Base-by-base conservation (phyloP, 2,797 vertebrate genomes). In the Lycodopsis pacificus region DNA sequence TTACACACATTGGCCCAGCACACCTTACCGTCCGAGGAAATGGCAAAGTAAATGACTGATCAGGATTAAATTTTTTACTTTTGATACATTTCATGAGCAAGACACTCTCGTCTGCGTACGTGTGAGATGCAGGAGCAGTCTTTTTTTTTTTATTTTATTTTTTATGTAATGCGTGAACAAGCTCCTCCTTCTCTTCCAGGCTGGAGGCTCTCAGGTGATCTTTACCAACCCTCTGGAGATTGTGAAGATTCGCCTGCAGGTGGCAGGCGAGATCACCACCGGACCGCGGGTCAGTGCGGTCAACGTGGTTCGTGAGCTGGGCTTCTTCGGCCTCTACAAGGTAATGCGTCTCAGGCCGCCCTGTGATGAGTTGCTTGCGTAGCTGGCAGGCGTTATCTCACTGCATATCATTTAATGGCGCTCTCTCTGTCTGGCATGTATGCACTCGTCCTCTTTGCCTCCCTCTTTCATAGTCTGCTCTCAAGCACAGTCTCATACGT, bases 221-320 rank as follows among this genome's bases (percentile, higher is more conserved):
- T 99, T 99, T 82, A 99, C 98, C 76, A 99, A 99, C 89, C 98
- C 98, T 1, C 92, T 99, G 93, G 98, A 99, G 95, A 99, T 99
- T 22, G 98, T 99, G 59, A 99, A 99, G 95, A 99, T 99, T 82
- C 97, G 98, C 48, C 94, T 99, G 89, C 98, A 99, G 93, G 98
- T 99, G 59, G 98, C 98, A 3, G 98, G 98, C 61, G 98, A 99
- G 94, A 99, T 99, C 93, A 97, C 97, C 69, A 99, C 98, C 0
- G 98, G 98, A 51, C 97, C 98, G 74, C 94, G 97, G 89, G 98
- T 99, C 93, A 97, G 97, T 17, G 97, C 98, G 0, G 93, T 99
- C 77, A 97, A 84, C 8, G 98, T 99, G 61, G 94, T 99, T 27
- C 96, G 96, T 57, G 98, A 99, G 87, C 93, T 99, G 63, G 98